Evolutionary conservation across 2,113 vertebrate genomes (phyloP).

Genomic region (Thermophis baileyi): DNA sequence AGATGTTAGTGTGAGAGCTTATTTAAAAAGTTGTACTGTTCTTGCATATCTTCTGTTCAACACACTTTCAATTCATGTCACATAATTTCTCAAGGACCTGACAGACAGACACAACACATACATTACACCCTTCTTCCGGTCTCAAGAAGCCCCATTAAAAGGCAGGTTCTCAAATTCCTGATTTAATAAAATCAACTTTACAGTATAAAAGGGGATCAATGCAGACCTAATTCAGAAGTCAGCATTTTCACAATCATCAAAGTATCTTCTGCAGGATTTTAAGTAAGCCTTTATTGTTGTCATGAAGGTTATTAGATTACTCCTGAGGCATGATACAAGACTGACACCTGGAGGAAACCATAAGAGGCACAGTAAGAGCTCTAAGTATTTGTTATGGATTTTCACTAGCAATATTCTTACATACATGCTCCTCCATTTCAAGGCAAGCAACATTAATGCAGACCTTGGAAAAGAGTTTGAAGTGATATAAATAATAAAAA

Average conservation of each 20-base stretch:
- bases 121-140: not conserved
- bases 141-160: not conserved
- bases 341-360: conserved; percentile 61
- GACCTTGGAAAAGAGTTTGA: not conserved
- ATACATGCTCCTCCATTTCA: not conserved
- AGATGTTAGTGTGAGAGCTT: not conserved
- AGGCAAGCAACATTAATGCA: not conserved
- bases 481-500: not conserved
- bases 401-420: not conserved
- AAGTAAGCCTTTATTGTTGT: conserved; percentile 1
- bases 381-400: not conserved
- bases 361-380: conserved; percentile 20
- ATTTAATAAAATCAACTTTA: not conserved
- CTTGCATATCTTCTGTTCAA: not conserved
- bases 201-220: not conserved
- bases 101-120: not conserved
- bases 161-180: not conserved
- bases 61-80: not conserved
- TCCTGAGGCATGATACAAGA: conserved; percentile 23
- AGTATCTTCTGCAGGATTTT: not conserved
- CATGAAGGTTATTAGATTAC: not conserved
- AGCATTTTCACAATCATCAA: conserved; percentile 17
- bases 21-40: not conserved
- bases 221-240: not conserved
- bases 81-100: not conserved